Percentiles rank a stretch among this genome's conserved stretches.
Conservation (phyloP, 2,797 vertebrate species). For the Pristis pectinata region DNA sequence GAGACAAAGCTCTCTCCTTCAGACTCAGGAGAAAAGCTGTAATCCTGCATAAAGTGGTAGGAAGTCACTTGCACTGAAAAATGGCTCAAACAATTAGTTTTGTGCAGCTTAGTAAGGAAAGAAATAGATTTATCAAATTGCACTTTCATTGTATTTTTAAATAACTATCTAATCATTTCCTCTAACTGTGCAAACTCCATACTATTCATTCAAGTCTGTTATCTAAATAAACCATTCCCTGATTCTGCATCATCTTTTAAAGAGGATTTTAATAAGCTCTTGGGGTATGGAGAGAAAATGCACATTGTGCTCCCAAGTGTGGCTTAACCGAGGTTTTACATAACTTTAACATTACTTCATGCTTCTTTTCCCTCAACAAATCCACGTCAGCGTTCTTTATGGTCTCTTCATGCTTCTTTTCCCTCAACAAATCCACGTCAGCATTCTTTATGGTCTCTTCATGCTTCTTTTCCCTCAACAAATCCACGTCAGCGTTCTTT, state of each 20-base stretch:
- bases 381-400: too few relatives aligned
- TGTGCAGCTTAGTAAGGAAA: not conserved
- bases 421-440: too few relatives aligned
- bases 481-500: too few relatives aligned
- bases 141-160: not conserved
- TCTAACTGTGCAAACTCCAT: not conserved
- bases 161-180: not conserved
- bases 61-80: not conserved
- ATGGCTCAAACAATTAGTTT: not conserved
- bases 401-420: too few relatives aligned
- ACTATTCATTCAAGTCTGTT: not conserved
- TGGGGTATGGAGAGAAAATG: not conserved
- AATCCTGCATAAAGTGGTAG: not conserved
- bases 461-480: too few relatives aligned
- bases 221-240: too few relatives aligned
- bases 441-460: not conserved
- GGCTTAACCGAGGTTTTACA: not conserved
- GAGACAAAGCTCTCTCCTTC: not conserved
- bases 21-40: not conserved
- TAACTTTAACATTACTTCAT: not conserved
- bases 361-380: not conserved
- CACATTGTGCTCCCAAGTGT: not conserved
- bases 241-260: too few relatives aligned
- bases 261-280: not conserved
- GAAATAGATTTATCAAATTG: not conserved